Conservation (phyloP, 2,888 invertebrate genomes). For the Philereme transversata region DNA sequence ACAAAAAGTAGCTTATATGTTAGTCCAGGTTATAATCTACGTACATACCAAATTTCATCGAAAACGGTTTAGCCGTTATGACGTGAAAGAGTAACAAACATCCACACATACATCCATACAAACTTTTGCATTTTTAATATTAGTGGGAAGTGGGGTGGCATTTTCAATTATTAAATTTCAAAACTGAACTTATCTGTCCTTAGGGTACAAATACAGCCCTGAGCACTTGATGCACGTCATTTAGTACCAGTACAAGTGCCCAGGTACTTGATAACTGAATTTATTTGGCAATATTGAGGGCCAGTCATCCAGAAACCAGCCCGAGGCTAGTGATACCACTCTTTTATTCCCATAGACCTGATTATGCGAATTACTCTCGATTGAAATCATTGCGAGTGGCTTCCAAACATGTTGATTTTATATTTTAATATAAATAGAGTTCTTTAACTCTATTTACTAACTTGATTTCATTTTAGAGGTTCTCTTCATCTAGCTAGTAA, state of each 20-base stretch:
- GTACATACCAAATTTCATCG: no score
- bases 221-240: not conserved
- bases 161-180: not conserved
- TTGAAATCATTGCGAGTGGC: slow-evolving; percentile 47
- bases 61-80: no score
- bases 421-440: no score
- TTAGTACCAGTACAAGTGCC: slow-evolving; percentile 9
- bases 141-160: no score
- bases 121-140: no score
- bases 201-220: not conserved
- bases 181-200: not conserved
- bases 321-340: slow-evolving; percentile 57
- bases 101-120: no score
- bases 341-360: slow-evolving; percentile 42
- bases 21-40: no score
- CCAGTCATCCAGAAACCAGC: slow-evolving; percentile 43
- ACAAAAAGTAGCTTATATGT: no score
- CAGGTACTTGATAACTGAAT: slow-evolving; percentile 36
- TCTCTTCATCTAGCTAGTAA: no score
- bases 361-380: slow-evolving; percentile 38
- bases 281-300: slow-evolving; percentile 68
- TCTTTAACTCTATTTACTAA: no score
- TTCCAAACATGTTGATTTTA: slow-evolving; percentile 46
- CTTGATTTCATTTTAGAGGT: no score
- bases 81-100: no score